Evolutionary conservation across 2,797 vertebrate species (phyloP), one percentile per base, ranked within the genome.

Genomic region (Enteromius fasciolatus): DNA sequence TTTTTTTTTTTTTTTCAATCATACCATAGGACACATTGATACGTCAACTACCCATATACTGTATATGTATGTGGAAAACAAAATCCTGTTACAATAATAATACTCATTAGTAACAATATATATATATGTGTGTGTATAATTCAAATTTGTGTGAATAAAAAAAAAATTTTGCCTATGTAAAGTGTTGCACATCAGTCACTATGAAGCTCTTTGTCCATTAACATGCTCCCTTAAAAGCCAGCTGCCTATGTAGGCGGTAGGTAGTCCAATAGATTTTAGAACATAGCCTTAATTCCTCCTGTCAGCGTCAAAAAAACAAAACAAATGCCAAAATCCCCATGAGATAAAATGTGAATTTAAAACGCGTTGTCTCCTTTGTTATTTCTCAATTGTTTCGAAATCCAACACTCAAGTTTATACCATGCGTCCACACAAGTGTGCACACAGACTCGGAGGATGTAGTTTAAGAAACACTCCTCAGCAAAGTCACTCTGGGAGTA

Each of bases 341-440:
- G 82, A 78, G 67, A 68, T 5, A 7, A 31, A 28, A 70, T 64
- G 28, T 63, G 48, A 78, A 36, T 74, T 73, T 50, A 75, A 84
- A 75, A 59, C 79, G 84, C 33, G 31, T 57, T 23, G 36, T 12
- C n/a, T 72, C 18, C 66, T 69, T 23, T 73, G 23, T 69, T 66
- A 59, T 84, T 74, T 77, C 50, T 70, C 4, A 54, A 23, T 10
- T 17, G 25, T 59, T 12, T 15, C 25, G n/a, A 72, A 61, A 76
- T 57, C 61, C 36, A 64, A 73, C 67, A 46, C 87, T 80, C 73
- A 52, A 77, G 75, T 88, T 87, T 61, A 50, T 46, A 77, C 66
- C 63, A 31, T 85, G 67, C 86, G 87, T 83, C 78, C 73, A 48
- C 67, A 68, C 18, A 82, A 85, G 84, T 85, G 83, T 87, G 86